Conservation (phyloP, 2,888 invertebrate genomes). For the Tortrix viridana region DNA sequence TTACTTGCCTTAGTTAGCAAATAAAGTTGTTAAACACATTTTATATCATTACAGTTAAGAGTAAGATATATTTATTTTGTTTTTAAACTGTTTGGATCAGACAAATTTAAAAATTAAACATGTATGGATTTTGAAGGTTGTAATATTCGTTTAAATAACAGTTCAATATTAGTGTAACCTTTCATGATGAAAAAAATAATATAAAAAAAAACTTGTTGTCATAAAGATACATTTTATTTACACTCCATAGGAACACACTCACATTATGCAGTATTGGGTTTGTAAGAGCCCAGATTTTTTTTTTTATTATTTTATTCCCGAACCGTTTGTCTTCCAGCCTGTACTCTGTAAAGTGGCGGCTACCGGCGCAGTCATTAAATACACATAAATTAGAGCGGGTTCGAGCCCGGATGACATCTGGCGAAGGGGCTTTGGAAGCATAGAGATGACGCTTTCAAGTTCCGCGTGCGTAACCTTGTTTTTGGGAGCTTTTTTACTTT, state of each 20-base stretch:
- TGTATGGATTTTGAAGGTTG: too few species aligned
- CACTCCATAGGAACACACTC: too few species aligned
- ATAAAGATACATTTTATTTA: too few species aligned
- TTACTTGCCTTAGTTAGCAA: background rate
- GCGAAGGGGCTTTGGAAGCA: conserved; percentile 42
- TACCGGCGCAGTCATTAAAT: conserved; percentile 72
- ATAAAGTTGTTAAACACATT: background rate
- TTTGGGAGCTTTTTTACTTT: too few species aligned
- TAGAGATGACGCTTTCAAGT: conserved; percentile 28
- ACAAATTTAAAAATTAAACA: too few species aligned
- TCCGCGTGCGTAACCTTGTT: background rate
- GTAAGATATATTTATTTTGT: too few species aligned
- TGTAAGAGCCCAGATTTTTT: background rate
- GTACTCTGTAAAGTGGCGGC: conserved; percentile 48
- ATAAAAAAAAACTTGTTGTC: too few species aligned
- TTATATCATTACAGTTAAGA: background rate
- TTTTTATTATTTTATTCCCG: too few species aligned
- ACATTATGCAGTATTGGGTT: too few species aligned
- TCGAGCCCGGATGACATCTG: conserved; percentile 70
- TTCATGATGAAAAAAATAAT: too few species aligned
- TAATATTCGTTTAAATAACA: too few species aligned
- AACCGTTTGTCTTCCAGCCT: conserved; percentile 37
- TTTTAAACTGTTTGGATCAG: background rate
- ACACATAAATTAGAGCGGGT: conserved; percentile 69
- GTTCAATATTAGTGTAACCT: too few species aligned